Evolutionary conservation across 2,113 vertebrate species (phyloP).

Genomic region (Crotalus viridis): DNA sequence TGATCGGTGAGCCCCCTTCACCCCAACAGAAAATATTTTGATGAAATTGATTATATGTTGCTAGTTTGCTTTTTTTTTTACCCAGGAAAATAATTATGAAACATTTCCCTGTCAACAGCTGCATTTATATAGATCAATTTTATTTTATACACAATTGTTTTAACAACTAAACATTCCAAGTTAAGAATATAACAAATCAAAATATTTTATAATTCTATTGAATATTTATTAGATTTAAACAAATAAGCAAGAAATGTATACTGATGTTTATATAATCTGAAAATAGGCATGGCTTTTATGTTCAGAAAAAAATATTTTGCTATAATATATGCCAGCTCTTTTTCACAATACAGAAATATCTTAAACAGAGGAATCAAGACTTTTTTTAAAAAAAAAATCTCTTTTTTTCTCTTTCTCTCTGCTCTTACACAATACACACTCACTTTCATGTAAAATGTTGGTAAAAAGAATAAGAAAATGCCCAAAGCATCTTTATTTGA

Average conservation of each 20-base stretch:
- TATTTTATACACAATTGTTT: constrained; percentile 17
- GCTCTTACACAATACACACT: neutral
- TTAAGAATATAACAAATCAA: neutral
- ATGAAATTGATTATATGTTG: neutral
- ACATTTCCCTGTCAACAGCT: neutral
- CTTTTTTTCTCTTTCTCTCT: neutral
- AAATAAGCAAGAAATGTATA: neutral
- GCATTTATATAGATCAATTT: neutral
- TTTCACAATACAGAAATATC: neutral
- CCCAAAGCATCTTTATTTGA: neutral
- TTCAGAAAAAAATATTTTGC: neutral
- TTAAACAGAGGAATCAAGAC: neutral
- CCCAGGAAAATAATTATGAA: neutral
- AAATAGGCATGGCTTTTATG: neutral
- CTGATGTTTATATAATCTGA: neutral
- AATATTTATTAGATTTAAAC: constrained; percentile 1
- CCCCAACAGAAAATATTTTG: neutral
- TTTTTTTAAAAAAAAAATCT: neutral
- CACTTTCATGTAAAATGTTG: neutral
- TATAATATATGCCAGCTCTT: neutral
- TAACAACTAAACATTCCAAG: neutral
- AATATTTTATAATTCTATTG: neutral
- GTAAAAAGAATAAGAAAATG: neutral
- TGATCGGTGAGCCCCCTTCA: neutral
- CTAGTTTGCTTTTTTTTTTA: neutral